A percentile compares a stretch with the other conserved stretches of the same genome.
These are phyloP conservation scores for Drosophila kambysellisi DNA, from an alignment of 2,888 invertebrate species.

Conservation along the genomic window DNA sequence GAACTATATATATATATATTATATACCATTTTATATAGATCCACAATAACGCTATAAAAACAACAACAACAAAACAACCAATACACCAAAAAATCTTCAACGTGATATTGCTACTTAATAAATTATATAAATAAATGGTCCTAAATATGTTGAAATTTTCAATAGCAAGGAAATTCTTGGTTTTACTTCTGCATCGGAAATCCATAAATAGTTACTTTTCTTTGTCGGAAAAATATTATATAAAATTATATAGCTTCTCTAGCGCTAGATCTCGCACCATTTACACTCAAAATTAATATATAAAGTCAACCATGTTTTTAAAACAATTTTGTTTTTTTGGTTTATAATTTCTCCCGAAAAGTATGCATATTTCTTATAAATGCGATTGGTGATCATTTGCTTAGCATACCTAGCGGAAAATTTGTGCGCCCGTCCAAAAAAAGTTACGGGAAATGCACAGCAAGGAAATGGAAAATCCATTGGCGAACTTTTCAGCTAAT, in stretches of 20 bases:
- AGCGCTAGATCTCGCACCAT: background rate
- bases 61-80: constrained; percentile 24
- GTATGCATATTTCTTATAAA: constrained; percentile 4
- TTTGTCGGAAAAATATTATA: background rate
- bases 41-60: constrained; percentile 51
- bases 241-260: background rate
- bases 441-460: background rate
- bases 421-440: background rate
- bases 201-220: background rate
- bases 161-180: background rate
- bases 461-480: background rate
- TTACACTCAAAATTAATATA: background rate
- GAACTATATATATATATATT: constrained; percentile 40
- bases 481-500: background rate
- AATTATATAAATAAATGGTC: constrained; percentile 58
- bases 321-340: background rate
- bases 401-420: background rate
- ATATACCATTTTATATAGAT: constrained; percentile 36
- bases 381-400: background rate
- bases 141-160: constrained; percentile 18
- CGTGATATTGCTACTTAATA: constrained; percentile 73
- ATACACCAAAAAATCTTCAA: constrained; percentile 65
- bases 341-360: background rate
- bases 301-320: background rate
- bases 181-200: background rate